Conservation (phyloP, 2,888 invertebrate species). For the Coleophora deauratella region DNA sequence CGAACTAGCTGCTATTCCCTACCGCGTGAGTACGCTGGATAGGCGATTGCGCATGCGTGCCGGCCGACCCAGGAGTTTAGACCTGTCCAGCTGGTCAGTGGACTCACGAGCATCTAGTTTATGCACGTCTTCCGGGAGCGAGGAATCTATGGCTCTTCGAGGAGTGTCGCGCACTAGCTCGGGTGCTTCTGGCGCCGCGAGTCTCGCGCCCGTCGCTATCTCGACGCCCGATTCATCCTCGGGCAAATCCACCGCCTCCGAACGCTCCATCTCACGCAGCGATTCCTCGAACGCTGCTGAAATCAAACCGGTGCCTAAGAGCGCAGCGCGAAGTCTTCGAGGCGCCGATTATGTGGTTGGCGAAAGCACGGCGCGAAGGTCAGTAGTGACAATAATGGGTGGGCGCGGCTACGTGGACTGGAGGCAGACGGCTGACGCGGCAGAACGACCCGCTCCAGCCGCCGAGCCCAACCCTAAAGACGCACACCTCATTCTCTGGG, state of each 20-base stretch:
- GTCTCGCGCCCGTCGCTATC: conserved; percentile 70
- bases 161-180: conserved; percentile 84
- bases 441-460: conserved; percentile 68
- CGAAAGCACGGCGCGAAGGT: conserved; percentile 75
- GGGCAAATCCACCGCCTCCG: conserved; percentile 53
- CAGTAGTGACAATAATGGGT: conserved; percentile 89
- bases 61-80: conserved; percentile 85
- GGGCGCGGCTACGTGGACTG: conserved; percentile 92
- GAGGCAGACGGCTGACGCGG: conserved; percentile 81
- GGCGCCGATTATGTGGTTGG: conserved; percentile 58
- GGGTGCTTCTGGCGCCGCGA: conserved; percentile 78
- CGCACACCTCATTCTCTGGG: conserved; percentile 94
- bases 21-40: conserved; percentile 87
- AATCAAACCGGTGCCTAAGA: conserved; percentile 29
- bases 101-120: conserved; percentile 87
- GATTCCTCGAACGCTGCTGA: conserved; percentile 41
- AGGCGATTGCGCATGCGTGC: conserved; percentile 87
- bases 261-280: conserved; percentile 49
- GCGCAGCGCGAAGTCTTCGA: conserved; percentile 52
- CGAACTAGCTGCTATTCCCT: conserved; percentile 87
- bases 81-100: conserved; percentile 91
- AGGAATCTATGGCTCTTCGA: conserved; percentile 85
- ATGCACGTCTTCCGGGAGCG: conserved; percentile 90
- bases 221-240: conserved; percentile 60
- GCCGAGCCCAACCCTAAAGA: conserved; percentile 86